phyloP scores from a whole-genome alignment of 2,113 vertebrate species.

The Urocynchramus pylzowi region DNA sequence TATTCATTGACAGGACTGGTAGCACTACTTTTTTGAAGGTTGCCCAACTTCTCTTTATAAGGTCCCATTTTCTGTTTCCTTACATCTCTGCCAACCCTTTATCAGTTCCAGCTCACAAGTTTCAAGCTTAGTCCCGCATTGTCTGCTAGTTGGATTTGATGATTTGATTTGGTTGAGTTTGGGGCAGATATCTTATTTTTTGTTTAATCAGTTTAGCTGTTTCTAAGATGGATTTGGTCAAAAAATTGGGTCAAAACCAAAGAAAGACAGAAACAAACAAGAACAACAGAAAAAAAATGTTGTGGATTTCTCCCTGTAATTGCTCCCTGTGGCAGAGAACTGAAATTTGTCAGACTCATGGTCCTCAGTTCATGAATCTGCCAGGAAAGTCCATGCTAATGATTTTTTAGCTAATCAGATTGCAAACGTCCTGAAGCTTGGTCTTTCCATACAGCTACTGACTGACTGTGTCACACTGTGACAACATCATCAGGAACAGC shows the following conservation, averaged over 20 bases:
- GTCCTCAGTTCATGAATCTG: background rate
- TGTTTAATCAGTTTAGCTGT: background rate
- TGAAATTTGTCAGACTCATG: background rate
- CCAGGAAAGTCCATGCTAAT: background rate
- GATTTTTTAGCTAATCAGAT: background rate
- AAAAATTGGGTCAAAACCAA: too few relatives aligned
- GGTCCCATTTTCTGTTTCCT: conserved; percentile 25
- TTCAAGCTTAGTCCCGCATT: background rate
- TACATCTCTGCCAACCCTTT: conserved; percentile 3
- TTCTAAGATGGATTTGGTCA: too few relatives aligned
- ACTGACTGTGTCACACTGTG: background rate
- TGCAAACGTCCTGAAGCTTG: background rate
- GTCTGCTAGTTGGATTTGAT: background rate
- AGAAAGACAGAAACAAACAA: background rate
- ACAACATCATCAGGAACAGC: background rate
- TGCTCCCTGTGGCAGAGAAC: background rate
- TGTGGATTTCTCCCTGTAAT: background rate
- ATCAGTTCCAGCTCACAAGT: background rate
- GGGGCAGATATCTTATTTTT: background rate
- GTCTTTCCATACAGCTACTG: background rate
- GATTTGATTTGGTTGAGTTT: background rate
- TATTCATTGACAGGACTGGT: conserved; percentile 49
- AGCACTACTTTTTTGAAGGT: conserved; percentile 36
- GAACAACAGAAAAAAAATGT: background rate
- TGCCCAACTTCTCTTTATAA: conserved; percentile 43